Base-by-base conservation (phyloP, 2,797 vertebrate species). In the Gymnoscopelus braueri region DNA sequence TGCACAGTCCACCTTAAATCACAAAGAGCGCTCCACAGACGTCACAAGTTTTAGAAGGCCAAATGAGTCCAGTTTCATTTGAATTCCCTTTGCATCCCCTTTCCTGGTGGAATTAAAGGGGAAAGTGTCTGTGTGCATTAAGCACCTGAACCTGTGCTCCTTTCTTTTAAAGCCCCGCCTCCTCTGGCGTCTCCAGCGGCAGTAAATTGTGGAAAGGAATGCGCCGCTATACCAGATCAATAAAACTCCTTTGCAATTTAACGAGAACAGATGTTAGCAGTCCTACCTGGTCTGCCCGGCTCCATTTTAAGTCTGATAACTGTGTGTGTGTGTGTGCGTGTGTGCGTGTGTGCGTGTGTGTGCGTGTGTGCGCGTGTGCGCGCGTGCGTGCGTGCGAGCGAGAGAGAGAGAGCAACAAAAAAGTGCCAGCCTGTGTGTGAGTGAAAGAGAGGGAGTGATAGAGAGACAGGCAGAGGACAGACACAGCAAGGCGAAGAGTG, bases 251-350 rank as follows among this genome's bases (percentile, higher is more conserved):
- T 80, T 91, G 78, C 82, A 90, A 84, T 89, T 92, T 89, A 91
- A 91, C 90, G 87, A 87, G 87, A 88, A 87, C 89, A 91, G 84
- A 90, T 91, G 89, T 90, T 87, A 66, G 80, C 71, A 69, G 80
- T 84, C 78, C 80, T 60, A 53, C 72, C n/a, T 50, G 60, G 72
- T 67, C 56, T 68, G 29, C 77, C 50, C 44, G 13, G 54, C 72
- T 82, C 72, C 77, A 86, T 87, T 83, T 86, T 71, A 76, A 88
- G 49, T 23, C 61, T 63, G 65, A 60, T 71, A 67, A 58, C 57
- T 53, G 57, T 51, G 29, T 32, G 67, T 64, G 56, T 62, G 11
- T 78, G 6, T 49, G 4, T 19, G 12, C 32, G 55, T 19, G 26
- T 29, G 26, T 29, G 26, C 2, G 26, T 48, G 44, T 53, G 29